Base-by-base conservation (phyloP, 1,140 invertebrate species). In the Bilobella aurantiaca region DNA sequence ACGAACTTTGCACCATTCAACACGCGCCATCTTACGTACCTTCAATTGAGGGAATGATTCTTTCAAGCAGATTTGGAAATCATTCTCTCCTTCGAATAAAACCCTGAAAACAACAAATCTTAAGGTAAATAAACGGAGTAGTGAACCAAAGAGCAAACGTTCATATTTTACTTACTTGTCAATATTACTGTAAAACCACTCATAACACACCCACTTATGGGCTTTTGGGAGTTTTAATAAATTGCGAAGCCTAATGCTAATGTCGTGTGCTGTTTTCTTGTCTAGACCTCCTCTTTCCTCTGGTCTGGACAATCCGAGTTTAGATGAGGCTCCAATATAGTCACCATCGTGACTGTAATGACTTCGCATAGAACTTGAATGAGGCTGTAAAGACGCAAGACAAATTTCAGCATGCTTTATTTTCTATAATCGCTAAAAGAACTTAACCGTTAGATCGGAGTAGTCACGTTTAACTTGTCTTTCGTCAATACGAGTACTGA, bases 161-260 rank as follows among this genome's bases (percentile, higher is more conserved):
- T 34, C n/a, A 46, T 65, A 58, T 58, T 29, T 62, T 70, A 80
- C 82, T 77, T 80, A 87, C 84, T 85, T 83, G 77, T 98, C 95
- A 72, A 98, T 89, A 75, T 96, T 97, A 73, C 94, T 98, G 77
- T 98, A 99, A 80, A 99, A 99, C 87, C 94, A 98, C 77, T 99
- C 96, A 79, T 94, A 97, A 76, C 93, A 97, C 1, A 98, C 93
- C 93, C 94, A 99, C 81, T 95, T 96, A 77, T 98, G 95, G 25
- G 96, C 96, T 81, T 98, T 98, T 0, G 96, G 96, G 69, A 98
- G 79, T 80, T 98, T 98, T 0, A 99, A 81, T n/a, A 99, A 82
- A 81, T 99, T 99, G 72, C 93, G 83, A 42, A 98, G 79, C 69
- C 92, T 80, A 78, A 93, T 84, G 1, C 93, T 93, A 73, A 96